These are phyloP conservation scores for Psettodes erumei DNA, from an alignment of 2,113 vertebrate species.

Conservation along the genomic window DNA sequence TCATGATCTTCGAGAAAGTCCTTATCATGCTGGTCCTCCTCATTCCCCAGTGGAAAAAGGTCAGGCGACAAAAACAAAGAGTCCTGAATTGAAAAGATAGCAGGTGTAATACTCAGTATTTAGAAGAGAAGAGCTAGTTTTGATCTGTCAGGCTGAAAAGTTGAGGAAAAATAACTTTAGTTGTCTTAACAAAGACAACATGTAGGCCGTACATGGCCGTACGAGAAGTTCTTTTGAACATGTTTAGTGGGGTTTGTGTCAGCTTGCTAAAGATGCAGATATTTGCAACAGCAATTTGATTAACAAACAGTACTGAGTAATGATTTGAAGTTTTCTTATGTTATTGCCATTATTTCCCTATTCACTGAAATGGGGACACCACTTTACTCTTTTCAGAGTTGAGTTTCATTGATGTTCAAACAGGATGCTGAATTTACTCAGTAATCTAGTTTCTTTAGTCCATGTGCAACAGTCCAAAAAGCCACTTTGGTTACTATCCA, in stretches of 20 bases:
- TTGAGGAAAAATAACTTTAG: not conserved
- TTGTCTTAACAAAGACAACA: not conserved
- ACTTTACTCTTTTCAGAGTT: too few relatives aligned
- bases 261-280: not conserved
- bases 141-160: not conserved
- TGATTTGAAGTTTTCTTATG: too few relatives aligned
- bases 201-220: too few relatives aligned
- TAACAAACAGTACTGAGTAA: too few relatives aligned
- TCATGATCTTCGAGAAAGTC: constrained; percentile 98
- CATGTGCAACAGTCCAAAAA: too few relatives aligned
- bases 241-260: not conserved
- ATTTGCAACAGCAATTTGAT: not conserved
- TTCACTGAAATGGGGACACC: too few relatives aligned
- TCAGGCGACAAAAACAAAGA: constrained; percentile 72
- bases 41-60: constrained; percentile 98
- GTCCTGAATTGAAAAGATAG: not conserved
- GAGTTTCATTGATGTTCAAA: too few relatives aligned
- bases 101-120: not conserved
- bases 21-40: constrained; percentile 95
- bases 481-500: too few relatives aligned
- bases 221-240: too few relatives aligned
- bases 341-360: too few relatives aligned
- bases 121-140: not conserved
- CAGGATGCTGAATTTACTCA: too few relatives aligned
- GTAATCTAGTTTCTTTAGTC: too few relatives aligned